Percentiles rank a stretch among this genome's conserved stretches.
Evolutionary conservation across 2,113 vertebrate genomes (phyloP).

Genomic region (Melanocharis versteri): DNA sequence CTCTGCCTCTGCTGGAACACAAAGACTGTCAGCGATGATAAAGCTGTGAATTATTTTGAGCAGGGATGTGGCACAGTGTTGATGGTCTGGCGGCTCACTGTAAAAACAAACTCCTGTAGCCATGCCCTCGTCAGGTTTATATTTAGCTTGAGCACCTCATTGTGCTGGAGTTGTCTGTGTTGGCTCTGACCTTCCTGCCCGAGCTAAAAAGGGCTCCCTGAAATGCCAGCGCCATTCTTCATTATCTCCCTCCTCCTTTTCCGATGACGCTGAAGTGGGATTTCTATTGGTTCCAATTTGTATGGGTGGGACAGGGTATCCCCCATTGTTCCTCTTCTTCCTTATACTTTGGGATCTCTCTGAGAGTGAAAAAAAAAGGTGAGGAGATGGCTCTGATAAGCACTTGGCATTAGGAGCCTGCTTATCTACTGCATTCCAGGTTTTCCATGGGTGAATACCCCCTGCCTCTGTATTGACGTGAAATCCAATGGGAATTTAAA

Average conservation of each 20-base stretch:
- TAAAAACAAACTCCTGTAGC: conserved; percentile 32
- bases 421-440: neutral
- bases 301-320: neutral
- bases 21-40: conserved; percentile 18
- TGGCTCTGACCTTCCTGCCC: conserved; percentile 45
- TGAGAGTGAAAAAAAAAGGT: neutral
- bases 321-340: neutral
- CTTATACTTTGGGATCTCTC: neutral
- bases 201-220: conserved; percentile 8
- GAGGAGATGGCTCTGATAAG: neutral
- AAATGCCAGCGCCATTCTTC: neutral
- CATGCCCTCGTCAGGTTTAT: neutral
- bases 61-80: neutral
- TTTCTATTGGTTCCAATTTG: neutral
- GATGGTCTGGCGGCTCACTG: neutral
- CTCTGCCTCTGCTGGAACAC: conserved; percentile 5
- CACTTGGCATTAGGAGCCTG: neutral
- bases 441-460: neutral
- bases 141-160: conserved; percentile 31
- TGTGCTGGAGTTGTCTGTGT: conserved; percentile 12
- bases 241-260: neutral
- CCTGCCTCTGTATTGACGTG: neutral
- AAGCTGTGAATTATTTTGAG: conserved; percentile 16
- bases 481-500: neutral
- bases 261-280: neutral